Base-by-base conservation (phyloP, 1,140 invertebrate genomes). In the Steinernema feltiae region DNA sequence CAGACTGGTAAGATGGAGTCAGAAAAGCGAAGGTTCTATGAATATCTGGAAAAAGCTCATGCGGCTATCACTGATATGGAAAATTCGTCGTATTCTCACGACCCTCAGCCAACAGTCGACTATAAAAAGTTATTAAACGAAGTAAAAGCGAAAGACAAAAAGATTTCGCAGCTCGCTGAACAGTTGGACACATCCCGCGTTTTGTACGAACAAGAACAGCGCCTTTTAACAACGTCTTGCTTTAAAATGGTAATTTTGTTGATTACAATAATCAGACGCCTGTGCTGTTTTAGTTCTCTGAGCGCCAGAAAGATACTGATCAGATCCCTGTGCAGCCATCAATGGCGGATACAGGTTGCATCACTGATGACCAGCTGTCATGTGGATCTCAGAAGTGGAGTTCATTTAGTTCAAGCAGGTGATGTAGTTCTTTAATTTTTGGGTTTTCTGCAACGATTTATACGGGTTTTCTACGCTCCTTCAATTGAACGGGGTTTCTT, bases 211-310 rank as follows among this genome's bases (percentile, higher is more conserved):
- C 53, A 63, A 27, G 53, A 63, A 21, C 53, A 63, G 24, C 53
- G 53, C 3, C 53, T 63, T 3, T 17, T 63, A 27, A 63, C 53
- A 7, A 63, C 12, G 2, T 63, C 53, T 3, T 63, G 24, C 24
- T 63, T 15, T 27, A 63, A 63, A 27, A 63, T 63, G 53, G 53
- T 46, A 46, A 46, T 12, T 63, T n/a, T 63, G 53, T 63, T 63
- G 3, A 63, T 63, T 17, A 3, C 7, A 18, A 7, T 12, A 63
- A 63, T 27, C 53, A 15, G 24, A n/a, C 53, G 15, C 24, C n/a
- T n/a, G n/a, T n/a, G n/a, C n/a, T n/a, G n/a, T 63, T n/a, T n/a
- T 21, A 63, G 53, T 27, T 63, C 53, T 17, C 12, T 63, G 53
- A 63, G 7, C 35, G 35, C 18, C 35, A 41, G 7, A 18, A 7